Conservation (phyloP, 2,797 vertebrate genomes). For the Bovichtus diacanthus region DNA sequence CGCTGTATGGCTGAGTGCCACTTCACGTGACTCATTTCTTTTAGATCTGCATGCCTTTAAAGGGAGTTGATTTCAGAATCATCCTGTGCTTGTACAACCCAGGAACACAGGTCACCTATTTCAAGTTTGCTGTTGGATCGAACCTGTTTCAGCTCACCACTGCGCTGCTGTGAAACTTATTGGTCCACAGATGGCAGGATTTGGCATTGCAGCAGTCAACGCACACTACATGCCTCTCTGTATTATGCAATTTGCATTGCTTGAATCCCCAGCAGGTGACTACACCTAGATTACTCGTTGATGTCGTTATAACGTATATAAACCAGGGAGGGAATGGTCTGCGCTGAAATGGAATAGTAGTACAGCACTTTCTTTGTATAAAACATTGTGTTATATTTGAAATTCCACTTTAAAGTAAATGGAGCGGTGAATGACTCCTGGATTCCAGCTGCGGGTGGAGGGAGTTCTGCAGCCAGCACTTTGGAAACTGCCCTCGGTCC, state of each 20-base stretch:
- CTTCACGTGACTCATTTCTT: slow-evolving; percentile 60
- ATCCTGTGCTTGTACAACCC: slow-evolving; percentile 48
- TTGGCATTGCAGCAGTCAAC: slow-evolving; percentile 37
- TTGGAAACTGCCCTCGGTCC: slow-evolving; percentile 64
- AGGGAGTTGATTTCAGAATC: slow-evolving; percentile 73
- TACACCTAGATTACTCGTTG: slow-evolving; percentile 47
- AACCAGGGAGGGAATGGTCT: slow-evolving; percentile 57
- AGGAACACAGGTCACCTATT: slow-evolving; percentile 53
- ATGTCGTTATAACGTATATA: slow-evolving; percentile 43
- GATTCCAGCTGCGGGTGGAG: slow-evolving; percentile 64
- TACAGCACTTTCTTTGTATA: slow-evolving; percentile 38
- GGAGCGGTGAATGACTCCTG: slow-evolving; percentile 72
- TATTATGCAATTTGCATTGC: slow-evolving; percentile 40
- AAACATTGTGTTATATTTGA: slow-evolving; percentile 72
- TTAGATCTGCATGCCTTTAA: slow-evolving; percentile 64
- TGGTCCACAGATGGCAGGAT: slow-evolving; percentile 58
- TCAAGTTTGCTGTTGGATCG: slow-evolving; percentile 35
- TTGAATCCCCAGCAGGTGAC: slow-evolving; percentile 49
- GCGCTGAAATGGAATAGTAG: slow-evolving; percentile 53
- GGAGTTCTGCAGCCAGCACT: slow-evolving; percentile 58
- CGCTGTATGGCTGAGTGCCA: slow-evolving; percentile 47
- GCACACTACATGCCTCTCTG: slow-evolving; percentile 26
- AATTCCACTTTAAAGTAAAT: slow-evolving; percentile 79
- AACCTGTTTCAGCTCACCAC: slow-evolving; percentile 25
- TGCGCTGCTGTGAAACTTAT: slow-evolving; percentile 48